Evolutionary conservation across 2,797 vertebrate genomes (phyloP), one percentile per base, ranked within the genome.

Genomic region (Acipenser oxyrinchus): DNA sequence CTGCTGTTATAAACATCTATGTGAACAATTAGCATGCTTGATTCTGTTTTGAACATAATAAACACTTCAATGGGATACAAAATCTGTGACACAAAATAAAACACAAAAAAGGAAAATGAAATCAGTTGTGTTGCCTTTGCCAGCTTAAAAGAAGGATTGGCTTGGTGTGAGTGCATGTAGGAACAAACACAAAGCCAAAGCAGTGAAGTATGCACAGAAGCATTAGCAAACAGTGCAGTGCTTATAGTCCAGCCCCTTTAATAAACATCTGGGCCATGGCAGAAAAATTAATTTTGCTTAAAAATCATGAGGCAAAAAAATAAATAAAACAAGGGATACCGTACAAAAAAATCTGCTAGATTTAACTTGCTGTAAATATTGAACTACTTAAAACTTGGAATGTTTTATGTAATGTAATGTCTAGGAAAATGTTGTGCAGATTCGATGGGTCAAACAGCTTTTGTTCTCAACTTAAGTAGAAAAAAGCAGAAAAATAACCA

Each of bases 311-410:
- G 62, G 74, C 60, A 81, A 78, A 77, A 82, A 80, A 79, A 83
- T 78, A 78, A 69, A 79, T 68, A 18, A 18, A 18, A 18, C 18
- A 18, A 18, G 18, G 18, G 18, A 18, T 2, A 18, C 18, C 2
- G 18, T 18, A 18, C 18, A 18, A 18, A 18, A 18, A 65, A 71
- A 72, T 73, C 60, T 73, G 65, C 79, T 82, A 76, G 76, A 80
- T 57, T 79, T 73, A 83, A 76, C 66, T 77, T 81, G 55, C 67
- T 77, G 65, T 10, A 65, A 81, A 7, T 83, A 87, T 66, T 83
- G 79, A 86, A 82, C 72, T 83, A n/a, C 69, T 78, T 57, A 64
- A 75, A 67, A 74, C 52, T 75, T 0, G 1, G 76, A 85, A 86
- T 18, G 18, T 18, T 18, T 18, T 18, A 18, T 1, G 18, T 18